Evolutionary conservation across 2,888 invertebrate species (phyloP).

Genomic region (Beris morrisii): DNA sequence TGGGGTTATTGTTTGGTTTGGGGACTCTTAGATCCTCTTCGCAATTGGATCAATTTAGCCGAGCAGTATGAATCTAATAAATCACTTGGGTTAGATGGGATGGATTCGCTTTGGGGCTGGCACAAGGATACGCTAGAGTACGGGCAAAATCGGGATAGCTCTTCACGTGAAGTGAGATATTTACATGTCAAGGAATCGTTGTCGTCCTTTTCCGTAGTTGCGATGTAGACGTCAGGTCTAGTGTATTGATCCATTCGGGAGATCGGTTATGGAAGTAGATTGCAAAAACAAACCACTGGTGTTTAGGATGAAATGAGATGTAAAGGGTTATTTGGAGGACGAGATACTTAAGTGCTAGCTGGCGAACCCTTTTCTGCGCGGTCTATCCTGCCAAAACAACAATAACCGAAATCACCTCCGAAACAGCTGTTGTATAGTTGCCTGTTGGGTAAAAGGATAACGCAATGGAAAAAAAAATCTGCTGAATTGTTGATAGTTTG

Average conservation of each 20-base stretch:
- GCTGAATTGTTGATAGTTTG: constrained; percentile 6
- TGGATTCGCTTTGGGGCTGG: constrained; percentile 9
- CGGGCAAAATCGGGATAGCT: constrained; percentile 7
- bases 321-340: constrained; percentile 3
- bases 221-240: constrained; percentile 2
- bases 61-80: constrained; percentile 39
- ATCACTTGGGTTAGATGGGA: constrained; percentile 33
- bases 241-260: neutral
- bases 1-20: constrained; percentile 1
- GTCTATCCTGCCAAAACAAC: no score
- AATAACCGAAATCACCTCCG: no score
- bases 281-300: constrained; percentile 22
- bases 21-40: constrained; percentile 15
- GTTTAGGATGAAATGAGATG: constrained; percentile 14
- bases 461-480: neutral
- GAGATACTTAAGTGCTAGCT: no score
- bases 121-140: neutral
- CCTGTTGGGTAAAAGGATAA: neutral
- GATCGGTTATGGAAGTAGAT: constrained; percentile 22
- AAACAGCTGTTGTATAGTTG: neutral
- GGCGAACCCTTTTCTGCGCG: no score
- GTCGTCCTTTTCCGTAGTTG: constrained; percentile 14
- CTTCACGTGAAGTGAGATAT: constrained; percentile 19
- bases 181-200: constrained; percentile 15
- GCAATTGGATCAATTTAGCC: constrained; percentile 39